Evolutionary conservation across 1,140 invertebrate species (phyloP), one percentile per base, ranked within the genome.

Genomic region (Zaprionus capensis): DNA sequence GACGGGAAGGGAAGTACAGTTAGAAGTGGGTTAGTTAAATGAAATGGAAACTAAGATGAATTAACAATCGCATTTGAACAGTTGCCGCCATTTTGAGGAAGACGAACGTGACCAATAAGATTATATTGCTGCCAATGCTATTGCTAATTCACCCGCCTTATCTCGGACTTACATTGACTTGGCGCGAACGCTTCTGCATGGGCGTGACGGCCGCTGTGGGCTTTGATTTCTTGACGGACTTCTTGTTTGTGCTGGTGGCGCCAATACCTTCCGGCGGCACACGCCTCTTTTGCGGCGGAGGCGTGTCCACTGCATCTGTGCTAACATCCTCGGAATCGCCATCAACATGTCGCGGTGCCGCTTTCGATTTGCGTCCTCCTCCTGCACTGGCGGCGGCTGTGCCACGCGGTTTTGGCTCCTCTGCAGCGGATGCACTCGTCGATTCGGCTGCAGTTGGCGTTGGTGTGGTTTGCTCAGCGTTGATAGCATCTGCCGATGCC

Each of bases 311-410:
- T 0, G 57, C 38, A 53, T 68, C 68, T 0, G 36, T 36, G 22
- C n/a, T 26, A 4, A 51, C 56, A 5, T 70, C 72, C 4, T 91
- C 86, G 0, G 62, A 64, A 15, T 86, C 91, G 1, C 85, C 91
- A 63, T 81, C 91, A 41, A 91, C 88, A 67, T 91, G 94, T 83
- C 93, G 94, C 88, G 96, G 96, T 0, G 95, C 95, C n/a, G 67
- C 72, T 86, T 96, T 96, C 68, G 96, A 95, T 93, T 96, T 97
- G 31, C 96, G 94, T 0, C 96, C 96, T 34, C 96, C 94, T 0
- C 96, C 96, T 88, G 95, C 46, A 2, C 17, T 12, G 11, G 20
- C 6, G 20, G 46, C 46, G 1, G 24, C 2, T 5, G 31, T 36
- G n/a, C 17, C 49, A 14, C 62, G 64, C 46, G 71, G 11, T 82